These are phyloP conservation scores for Cyanistes caeruleus DNA, from an alignment of 2,113 vertebrate genomes.

Conservation along the genomic window DNA sequence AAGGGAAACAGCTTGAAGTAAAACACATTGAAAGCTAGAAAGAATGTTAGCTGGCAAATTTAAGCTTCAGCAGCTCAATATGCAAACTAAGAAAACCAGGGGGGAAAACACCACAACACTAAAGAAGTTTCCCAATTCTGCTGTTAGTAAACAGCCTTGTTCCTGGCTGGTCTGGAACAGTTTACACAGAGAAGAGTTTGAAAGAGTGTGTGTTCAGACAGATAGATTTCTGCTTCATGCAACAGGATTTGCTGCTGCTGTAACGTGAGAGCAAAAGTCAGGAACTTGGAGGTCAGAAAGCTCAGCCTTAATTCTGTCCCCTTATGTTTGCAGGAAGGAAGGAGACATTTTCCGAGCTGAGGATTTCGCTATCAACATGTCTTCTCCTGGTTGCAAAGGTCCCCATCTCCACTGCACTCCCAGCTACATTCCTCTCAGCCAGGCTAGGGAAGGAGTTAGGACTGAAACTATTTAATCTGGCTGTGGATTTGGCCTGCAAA, in stretches of 20 bases:
- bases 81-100: neutral
- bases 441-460: neutral
- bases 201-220: neutral
- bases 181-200: neutral
- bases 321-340: neutral
- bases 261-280: neutral
- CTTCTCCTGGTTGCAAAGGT: neutral
- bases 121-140: neutral
- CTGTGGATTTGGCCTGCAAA: neutral
- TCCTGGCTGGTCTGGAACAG: neutral
- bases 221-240: neutral
- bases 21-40: neutral
- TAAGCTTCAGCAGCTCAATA: neutral
- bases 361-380: neutral
- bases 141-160: neutral
- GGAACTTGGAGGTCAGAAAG: slow-evolving; percentile 9
- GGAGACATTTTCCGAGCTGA: neutral
- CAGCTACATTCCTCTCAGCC: neutral
- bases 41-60: neutral
- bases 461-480: neutral
- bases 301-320: neutral
- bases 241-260: slow-evolving; percentile 48
- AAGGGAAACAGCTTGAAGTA: neutral
- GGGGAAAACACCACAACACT: fast-evolving
- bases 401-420: neutral